Evolutionary conservation across 2,797 vertebrate species (phyloP).

Genomic region (Myotis planiceps): DNA sequence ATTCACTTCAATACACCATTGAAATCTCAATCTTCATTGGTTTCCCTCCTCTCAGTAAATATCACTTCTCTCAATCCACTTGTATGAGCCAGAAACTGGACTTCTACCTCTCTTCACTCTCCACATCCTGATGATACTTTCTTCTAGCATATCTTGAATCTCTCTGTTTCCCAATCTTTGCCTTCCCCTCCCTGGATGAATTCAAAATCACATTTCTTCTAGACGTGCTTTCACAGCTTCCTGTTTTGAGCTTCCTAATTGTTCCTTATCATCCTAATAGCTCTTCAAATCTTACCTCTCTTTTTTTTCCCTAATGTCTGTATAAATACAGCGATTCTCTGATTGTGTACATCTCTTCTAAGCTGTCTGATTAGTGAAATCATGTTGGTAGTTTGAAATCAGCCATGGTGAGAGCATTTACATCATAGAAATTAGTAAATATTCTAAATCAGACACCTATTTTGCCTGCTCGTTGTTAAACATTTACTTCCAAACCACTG

Average conservation of each 20-base stretch:
- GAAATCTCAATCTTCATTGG: not conserved
- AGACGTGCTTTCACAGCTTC: not conserved
- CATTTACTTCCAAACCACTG: not conserved
- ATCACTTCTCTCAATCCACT: not conserved
- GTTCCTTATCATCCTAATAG: not conserved
- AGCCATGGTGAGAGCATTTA: not conserved
- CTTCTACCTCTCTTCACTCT: not conserved
- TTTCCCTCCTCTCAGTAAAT: not conserved
- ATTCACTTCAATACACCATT: not conserved
- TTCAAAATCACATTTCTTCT: not conserved
- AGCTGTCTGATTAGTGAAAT: not conserved
- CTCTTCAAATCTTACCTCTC: not conserved
- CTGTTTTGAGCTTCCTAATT: not conserved
- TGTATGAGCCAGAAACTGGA: not conserved
- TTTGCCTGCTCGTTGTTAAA: not conserved
- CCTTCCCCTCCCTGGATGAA: not conserved
- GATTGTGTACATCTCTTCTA: not conserved
- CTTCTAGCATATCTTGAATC: not conserved
- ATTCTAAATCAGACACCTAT: not conserved
- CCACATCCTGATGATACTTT: not conserved
- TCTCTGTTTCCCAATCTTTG: not conserved
- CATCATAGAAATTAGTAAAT: not conserved
- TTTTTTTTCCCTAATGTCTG: not conserved
- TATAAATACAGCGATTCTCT: not conserved
- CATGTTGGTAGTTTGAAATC: not conserved